Percentiles rank a stretch among this genome's conserved stretches.
Evolutionary conservation across 2,888 invertebrate species (phyloP).

Genomic region (Drosophila kambysellisi): DNA sequence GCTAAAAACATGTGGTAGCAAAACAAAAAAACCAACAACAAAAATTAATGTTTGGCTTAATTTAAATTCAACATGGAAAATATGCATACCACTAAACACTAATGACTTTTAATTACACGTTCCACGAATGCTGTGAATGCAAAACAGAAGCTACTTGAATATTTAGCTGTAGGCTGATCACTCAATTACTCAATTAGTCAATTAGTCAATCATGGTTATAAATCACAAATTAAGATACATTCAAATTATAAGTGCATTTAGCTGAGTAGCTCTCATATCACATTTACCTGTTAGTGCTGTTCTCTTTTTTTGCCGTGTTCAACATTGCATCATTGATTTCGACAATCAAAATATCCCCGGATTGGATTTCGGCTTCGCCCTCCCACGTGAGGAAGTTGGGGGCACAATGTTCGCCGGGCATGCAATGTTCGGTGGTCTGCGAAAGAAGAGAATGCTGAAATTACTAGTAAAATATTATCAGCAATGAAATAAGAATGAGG

Average conservation of each 20-base stretch:
- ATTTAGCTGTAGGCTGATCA: neutral
- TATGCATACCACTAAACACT: neutral
- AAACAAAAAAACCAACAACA: neutral
- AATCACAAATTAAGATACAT: neutral
- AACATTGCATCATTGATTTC: slow-evolving; percentile 89
- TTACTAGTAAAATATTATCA: slow-evolving; percentile 46
- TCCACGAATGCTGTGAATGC: neutral
- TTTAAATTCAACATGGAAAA: slow-evolving; percentile 5
- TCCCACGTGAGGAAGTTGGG: slow-evolving; percentile 89
- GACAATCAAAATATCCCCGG: slow-evolving; percentile 90
- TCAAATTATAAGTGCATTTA: neutral
- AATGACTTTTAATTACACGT: slow-evolving; percentile 1
- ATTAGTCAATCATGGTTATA: neutral
- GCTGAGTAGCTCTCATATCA: neutral
- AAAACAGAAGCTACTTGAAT: neutral
- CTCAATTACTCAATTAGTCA: no score
- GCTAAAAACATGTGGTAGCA: neutral
- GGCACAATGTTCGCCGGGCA: slow-evolving; percentile 86
- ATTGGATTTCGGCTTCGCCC: slow-evolving; percentile 89
- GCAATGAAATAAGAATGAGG: slow-evolving; percentile 33
- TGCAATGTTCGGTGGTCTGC: slow-evolving; percentile 84
- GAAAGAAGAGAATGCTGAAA: slow-evolving; percentile 23
- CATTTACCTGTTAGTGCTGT: slow-evolving; percentile 75
- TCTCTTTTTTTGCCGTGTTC: slow-evolving; percentile 76
- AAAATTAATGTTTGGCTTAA: slow-evolving; percentile 6